Conservation (phyloP, 1,140 invertebrate genomes). For the Zaprionus africanus region DNA sequence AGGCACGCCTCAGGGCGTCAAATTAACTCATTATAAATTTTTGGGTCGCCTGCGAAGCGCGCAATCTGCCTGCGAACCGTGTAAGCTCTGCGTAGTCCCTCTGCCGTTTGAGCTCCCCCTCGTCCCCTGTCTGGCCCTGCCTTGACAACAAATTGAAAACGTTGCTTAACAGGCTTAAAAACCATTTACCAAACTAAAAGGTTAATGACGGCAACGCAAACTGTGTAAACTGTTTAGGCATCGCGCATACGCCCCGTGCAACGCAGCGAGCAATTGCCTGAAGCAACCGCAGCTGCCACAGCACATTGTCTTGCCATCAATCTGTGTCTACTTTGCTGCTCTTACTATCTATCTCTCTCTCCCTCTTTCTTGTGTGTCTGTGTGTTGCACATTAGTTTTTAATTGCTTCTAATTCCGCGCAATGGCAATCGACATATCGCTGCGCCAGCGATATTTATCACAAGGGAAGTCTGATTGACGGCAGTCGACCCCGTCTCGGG, state of each 20-base stretch:
- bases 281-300: constrained; percentile 31
- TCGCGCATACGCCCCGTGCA: constrained; percentile 49
- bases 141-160: constrained; percentile 66
- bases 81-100: not conserved
- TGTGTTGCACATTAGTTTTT: constrained; percentile 67
- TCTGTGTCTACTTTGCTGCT: constrained; percentile 35
- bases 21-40: constrained; percentile 81
- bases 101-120: not conserved
- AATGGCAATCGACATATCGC: constrained; percentile 48
- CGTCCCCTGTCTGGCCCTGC: constrained; percentile 5
- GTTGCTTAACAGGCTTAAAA: constrained; percentile 43
- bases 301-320: constrained; percentile 48
- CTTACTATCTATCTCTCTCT: not conserved
- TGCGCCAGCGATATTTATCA: constrained; percentile 69
- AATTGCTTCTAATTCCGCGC: constrained; percentile 77
- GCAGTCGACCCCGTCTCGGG: constrained; percentile 25
- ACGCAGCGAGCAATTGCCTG: constrained; percentile 50
- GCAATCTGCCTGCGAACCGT: constrained; percentile 1
- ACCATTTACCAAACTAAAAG: constrained; percentile 30
- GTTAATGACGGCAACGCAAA: constrained; percentile 15
- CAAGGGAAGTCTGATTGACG: constrained; percentile 76
- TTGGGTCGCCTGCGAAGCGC: constrained; percentile 52
- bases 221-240: constrained; percentile 74
- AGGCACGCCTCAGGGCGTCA: constrained; percentile 51
- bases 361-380: not conserved